These are phyloP conservation scores for Struthidea cinerea DNA, from an alignment of 2,113 vertebrate species.

Conservation along the genomic window DNA sequence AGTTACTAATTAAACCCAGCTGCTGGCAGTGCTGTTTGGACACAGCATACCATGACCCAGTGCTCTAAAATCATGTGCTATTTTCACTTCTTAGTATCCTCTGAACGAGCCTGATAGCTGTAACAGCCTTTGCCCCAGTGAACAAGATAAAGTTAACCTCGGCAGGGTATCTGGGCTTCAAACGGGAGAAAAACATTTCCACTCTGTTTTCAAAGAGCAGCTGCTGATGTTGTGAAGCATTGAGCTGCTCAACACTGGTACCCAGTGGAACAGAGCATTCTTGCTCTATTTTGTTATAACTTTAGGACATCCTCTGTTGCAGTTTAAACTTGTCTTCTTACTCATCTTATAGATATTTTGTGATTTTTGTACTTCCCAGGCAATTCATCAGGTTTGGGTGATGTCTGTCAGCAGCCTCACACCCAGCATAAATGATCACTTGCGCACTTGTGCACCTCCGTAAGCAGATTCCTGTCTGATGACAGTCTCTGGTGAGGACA, in stretches of 20 bases:
- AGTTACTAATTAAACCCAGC: not conserved
- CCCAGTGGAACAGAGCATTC: fast-evolving
- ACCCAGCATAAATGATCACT: not conserved
- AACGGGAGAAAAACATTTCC: not conserved
- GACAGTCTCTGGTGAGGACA: fast-evolving
- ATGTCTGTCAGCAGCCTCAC: not conserved
- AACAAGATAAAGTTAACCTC: not conserved
- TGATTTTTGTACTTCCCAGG: not conserved
- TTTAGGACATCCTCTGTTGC: not conserved
- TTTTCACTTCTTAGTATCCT: not conserved
- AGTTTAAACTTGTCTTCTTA: not conserved
- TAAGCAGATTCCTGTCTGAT: not conserved
- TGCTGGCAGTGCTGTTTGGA: not conserved
- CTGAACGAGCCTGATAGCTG: not conserved
- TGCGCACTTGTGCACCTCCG: fast-evolving
- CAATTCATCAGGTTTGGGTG: not conserved
- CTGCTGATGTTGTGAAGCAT: not conserved
- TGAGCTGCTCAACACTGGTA: not conserved
- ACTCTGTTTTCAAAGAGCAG: not conserved
- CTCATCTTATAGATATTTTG: not conserved
- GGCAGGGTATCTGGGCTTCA: not conserved
- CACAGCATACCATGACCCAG: not conserved
- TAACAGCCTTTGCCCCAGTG: not conserved
- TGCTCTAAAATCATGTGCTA: not conserved
- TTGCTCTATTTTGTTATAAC: too few relatives aligned